These are phyloP conservation scores for Buathra laborator DNA, from an alignment of 2,888 invertebrate genomes.

Conservation along the genomic window DNA sequence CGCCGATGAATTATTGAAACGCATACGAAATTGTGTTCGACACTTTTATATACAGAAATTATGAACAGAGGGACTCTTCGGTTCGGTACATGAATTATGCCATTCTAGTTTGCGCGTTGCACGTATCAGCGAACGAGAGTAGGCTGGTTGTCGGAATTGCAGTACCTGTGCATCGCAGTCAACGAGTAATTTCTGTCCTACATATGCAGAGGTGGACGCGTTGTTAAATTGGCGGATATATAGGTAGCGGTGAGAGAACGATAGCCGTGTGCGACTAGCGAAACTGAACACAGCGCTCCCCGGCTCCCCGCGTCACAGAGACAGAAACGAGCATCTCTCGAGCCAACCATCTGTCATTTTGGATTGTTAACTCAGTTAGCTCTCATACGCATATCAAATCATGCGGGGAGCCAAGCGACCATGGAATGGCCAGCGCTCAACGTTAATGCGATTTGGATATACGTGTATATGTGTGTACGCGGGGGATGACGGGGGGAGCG, in stretches of 20 bases:
- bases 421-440: conserved; percentile 76
- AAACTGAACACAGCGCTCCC: no score
- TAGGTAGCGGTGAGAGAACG: not conserved
- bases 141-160: not conserved
- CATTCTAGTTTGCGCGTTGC: conserved; percentile 35
- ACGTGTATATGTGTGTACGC: conserved; percentile 20
- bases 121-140: conserved; percentile 43
- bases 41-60: not conserved
- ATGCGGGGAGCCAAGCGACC: conserved; percentile 77
- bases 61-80: not conserved
- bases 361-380: conserved; percentile 83
- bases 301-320: not conserved
- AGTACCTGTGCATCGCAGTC: conserved; percentile 8
- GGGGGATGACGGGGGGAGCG: conserved; percentile 2
- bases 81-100: conserved; percentile 37
- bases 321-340: conserved; percentile 73
- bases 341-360: conserved; percentile 83
- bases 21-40: conserved; percentile 29
- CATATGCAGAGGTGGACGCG: conserved; percentile 12
- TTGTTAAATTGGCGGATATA: conserved; percentile 21
- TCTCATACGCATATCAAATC: conserved; percentile 83
- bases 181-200: conserved; percentile 27
- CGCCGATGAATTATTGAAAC: conserved; percentile 39
- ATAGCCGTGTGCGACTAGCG: not conserved
- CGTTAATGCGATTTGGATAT: conserved; percentile 84